Evolutionary conservation across 1,140 invertebrate genomes (phyloP).

Genomic region (Xylocopa sonorina): DNA sequence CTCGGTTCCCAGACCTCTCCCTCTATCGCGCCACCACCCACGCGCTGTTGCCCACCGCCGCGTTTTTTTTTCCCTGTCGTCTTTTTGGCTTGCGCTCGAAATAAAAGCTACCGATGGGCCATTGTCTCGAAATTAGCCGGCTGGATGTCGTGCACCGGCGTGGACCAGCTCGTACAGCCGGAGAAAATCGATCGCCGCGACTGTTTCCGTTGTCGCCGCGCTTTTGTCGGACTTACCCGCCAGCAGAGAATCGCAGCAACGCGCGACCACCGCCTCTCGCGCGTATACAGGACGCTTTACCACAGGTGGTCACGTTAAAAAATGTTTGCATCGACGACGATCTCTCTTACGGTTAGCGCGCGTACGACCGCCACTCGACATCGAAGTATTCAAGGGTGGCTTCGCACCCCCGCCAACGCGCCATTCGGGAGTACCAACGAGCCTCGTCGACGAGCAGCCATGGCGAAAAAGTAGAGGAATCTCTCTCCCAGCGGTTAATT

Average conservation of each 20-base stretch:
- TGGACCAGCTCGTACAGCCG: background rate
- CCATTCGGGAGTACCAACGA: background rate
- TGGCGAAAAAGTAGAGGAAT: background rate
- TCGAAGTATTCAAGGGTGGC: background rate
- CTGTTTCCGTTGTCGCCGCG: conserved; percentile 21
- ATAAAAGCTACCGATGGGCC: conserved; percentile 59
- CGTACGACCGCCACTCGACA: too few species aligned
- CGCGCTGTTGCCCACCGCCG: background rate
- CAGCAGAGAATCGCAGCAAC: background rate
- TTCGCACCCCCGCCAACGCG: background rate
- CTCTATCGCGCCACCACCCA: background rate
- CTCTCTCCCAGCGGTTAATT: conserved; percentile 6
- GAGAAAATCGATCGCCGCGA: conserved; percentile 42
- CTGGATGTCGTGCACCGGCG: conserved; percentile 43
- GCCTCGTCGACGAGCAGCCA: background rate
- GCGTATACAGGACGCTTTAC: too few species aligned
- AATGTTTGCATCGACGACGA: too few species aligned
- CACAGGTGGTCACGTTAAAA: too few species aligned
- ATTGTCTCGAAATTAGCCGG: conserved; percentile 67
- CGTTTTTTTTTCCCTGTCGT: background rate
- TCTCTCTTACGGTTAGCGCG: too few species aligned
- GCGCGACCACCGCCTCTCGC: background rate
- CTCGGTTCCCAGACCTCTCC: background rate
- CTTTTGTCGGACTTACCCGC: background rate
- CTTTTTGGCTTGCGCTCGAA: conserved; percentile 41